These are phyloP conservation scores for Acanthochromis polyacanthus DNA, from an alignment of 2,113 vertebrate species.

Conservation along the genomic window DNA sequence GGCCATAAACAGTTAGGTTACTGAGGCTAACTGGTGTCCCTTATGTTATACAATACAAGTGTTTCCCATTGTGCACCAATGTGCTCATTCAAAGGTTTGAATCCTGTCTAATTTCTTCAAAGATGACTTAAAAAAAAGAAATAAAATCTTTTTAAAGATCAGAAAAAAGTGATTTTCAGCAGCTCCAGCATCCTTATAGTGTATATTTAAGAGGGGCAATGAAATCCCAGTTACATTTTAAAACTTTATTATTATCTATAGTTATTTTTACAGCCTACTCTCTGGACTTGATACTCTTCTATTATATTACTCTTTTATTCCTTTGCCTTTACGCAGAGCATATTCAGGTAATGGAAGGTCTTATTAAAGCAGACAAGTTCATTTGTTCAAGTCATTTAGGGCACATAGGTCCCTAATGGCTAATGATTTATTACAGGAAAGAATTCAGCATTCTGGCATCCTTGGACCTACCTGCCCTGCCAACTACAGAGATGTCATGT, in stretches of 20 bases:
- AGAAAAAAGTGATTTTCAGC: too few relatives aligned
- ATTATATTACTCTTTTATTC: constrained; percentile 11
- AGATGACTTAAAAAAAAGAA: too few relatives aligned
- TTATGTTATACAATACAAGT: too few relatives aligned
- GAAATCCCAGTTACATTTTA: neutral
- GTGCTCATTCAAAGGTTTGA: too few relatives aligned
- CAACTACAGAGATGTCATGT: constrained; percentile 78
- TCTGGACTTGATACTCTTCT: neutral
- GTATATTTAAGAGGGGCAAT: neutral
- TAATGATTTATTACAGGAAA: constrained; percentile 87
- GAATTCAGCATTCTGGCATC: constrained; percentile 79
- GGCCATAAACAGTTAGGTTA: too few relatives aligned
- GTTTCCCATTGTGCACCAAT: too few relatives aligned
- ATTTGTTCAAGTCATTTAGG: constrained; percentile 87
- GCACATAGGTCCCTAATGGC: constrained; percentile 79
- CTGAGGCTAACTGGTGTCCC: too few relatives aligned
- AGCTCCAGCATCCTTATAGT: too few relatives aligned
- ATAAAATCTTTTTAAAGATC: too few relatives aligned
- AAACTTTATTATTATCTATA: neutral
- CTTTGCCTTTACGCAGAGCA: constrained; percentile 60
- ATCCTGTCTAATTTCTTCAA: too few relatives aligned
- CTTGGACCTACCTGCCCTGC: constrained; percentile 66
- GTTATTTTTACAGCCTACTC: neutral
- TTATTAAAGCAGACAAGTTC: constrained; percentile 86
- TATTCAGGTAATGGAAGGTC: constrained; percentile 80